Conservation (phyloP, 2,888 invertebrate species). For the Therioaphis trifolii region DNA sequence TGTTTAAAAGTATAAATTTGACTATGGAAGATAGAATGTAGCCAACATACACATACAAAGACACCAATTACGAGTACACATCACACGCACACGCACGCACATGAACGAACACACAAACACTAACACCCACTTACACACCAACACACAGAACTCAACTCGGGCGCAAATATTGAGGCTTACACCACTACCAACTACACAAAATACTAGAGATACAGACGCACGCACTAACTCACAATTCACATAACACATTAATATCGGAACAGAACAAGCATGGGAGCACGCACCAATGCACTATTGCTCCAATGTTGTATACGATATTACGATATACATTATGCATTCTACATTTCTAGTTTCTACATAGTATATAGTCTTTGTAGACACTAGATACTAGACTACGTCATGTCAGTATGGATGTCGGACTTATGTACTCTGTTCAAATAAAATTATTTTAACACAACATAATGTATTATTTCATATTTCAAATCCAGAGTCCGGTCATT, state of each 20-base stretch:
- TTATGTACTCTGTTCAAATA: too few species aligned
- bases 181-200: conserved; percentile 58
- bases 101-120: background rate
- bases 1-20: conserved; percentile 50
- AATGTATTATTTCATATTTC: too few species aligned
- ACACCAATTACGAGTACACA: background rate
- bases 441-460: too few species aligned
- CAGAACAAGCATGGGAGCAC: background rate
- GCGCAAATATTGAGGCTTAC: conserved; percentile 20
- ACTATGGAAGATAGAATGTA: conserved; percentile 55
- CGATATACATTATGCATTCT: too few species aligned
- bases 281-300: background rate
- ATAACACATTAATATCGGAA: conserved; percentile 47
- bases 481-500: too few species aligned
- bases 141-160: conserved; percentile 35
- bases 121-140: background rate
- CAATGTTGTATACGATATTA: too few species aligned
- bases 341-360: too few species aligned
- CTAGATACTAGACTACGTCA: too few species aligned
- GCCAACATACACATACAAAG: conserved; percentile 47
- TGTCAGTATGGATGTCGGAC: too few species aligned
- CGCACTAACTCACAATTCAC: too few species aligned
- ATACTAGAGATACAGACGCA: conserved; percentile 30
- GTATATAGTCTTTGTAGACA: too few species aligned
- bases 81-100: background rate